Evolutionary conservation across 2,113 vertebrate species (phyloP).

Genomic region (Glaucidium brasilianum): DNA sequence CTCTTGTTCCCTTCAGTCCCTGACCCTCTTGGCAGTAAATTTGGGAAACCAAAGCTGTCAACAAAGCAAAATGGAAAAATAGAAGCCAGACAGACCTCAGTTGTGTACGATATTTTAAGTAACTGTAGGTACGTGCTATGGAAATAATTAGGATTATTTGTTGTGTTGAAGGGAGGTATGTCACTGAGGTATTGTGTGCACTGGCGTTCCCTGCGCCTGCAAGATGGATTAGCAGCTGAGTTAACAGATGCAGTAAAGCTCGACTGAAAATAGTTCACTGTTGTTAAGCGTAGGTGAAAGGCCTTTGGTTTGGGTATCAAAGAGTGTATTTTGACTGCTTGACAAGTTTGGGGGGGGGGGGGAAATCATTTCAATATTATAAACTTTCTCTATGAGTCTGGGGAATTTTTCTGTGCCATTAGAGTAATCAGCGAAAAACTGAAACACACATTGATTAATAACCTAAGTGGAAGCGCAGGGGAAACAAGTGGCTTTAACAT

Average conservation of each 20-base stretch:
- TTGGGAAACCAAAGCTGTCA: slow-evolving; percentile 46
- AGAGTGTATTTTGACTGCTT: slow-evolving; percentile 44
- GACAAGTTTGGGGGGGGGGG: background rate
- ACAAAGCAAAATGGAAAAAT: slow-evolving; percentile 48
- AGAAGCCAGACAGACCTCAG: slow-evolving; percentile 47
- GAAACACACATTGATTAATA: slow-evolving; percentile 35
- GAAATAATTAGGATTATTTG: slow-evolving; percentile 67
- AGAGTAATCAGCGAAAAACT: slow-evolving; percentile 2
- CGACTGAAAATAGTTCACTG: slow-evolving; percentile 43
- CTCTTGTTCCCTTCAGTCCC: background rate
- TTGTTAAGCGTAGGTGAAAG: slow-evolving; percentile 34
- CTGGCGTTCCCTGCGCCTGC: background rate
- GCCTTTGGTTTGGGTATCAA: slow-evolving; percentile 45
- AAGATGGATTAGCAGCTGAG: slow-evolving; percentile 60
- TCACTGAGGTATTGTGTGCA: slow-evolving; percentile 31
- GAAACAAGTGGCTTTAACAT: slow-evolving; percentile 40
- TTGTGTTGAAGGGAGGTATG: slow-evolving; percentile 48
- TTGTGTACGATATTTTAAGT: slow-evolving; percentile 49
- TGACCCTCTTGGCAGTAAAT: slow-evolving; percentile 54
- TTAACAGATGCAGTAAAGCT: slow-evolving; percentile 51
- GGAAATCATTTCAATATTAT: background rate
- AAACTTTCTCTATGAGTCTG: background rate
- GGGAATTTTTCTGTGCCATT: slow-evolving; percentile 10
- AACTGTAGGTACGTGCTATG: slow-evolving; percentile 4
- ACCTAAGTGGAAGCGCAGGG: background rate